Conservation (phyloP, 2,888 invertebrate genomes). For the Polyploca ridens region DNA sequence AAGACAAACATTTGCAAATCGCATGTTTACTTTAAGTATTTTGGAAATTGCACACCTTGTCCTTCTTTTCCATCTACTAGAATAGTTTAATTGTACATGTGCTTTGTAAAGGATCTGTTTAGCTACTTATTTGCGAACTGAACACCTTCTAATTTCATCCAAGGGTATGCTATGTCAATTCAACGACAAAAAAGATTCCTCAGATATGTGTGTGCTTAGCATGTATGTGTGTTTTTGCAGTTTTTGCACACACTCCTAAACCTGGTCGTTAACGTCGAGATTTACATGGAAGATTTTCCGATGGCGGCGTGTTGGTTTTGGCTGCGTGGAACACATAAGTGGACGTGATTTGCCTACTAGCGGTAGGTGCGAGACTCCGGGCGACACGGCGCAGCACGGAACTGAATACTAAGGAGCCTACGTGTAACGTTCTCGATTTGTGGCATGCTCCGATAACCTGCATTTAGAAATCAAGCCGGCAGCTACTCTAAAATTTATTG, state of each 20-base stretch:
- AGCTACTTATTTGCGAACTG: no score
- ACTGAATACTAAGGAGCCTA: conserved; percentile 80
- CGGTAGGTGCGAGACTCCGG: conserved; percentile 68
- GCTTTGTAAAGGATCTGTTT: no score
- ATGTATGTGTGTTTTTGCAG: conserved; percentile 54
- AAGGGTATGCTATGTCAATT: not conserved
- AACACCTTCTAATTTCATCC: not conserved
- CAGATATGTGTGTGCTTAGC: not conserved
- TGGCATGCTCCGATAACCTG: conserved; percentile 82
- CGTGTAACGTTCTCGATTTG: conserved; percentile 78
- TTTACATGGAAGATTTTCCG: conserved; percentile 82
- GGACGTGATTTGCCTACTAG: conserved; percentile 78
- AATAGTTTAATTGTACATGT: no score
- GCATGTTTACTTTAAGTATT: no score
- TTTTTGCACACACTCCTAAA: conserved; percentile 75
- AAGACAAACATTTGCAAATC: no score
- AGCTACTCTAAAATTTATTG: conserved; percentile 77
- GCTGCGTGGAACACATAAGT: conserved; percentile 81
- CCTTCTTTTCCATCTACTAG: no score
- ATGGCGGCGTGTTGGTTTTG: conserved; percentile 75
- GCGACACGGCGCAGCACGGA: conserved; percentile 64
- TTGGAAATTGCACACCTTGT: no score
- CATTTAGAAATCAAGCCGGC: conserved; percentile 81
- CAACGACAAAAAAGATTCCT: not conserved
- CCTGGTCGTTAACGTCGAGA: conserved; percentile 81